These are phyloP conservation scores for Aplodontia rufa DNA, from an alignment of 2,113 vertebrate genomes.

Conservation along the genomic window DNA sequence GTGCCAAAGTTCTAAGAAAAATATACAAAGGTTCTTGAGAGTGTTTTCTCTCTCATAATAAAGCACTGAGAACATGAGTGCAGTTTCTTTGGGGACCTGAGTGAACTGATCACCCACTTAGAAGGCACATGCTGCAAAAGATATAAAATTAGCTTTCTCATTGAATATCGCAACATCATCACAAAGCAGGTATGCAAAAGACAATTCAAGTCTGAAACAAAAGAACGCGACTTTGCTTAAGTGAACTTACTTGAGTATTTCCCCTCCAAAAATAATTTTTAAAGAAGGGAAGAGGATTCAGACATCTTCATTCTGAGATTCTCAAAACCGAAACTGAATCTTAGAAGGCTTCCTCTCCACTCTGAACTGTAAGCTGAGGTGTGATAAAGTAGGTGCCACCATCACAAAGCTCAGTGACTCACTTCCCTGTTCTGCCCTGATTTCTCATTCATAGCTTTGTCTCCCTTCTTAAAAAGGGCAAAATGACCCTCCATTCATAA, in stretches of 20 bases:
- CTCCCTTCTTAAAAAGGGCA: constrained; percentile 58
- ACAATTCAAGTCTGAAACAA: constrained; percentile 42
- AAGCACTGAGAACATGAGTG: not conserved
- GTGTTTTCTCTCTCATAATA: constrained; percentile 11
- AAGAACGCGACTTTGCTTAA: constrained; percentile 43
- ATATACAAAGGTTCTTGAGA: constrained; percentile 9
- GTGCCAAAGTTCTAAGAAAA: constrained; percentile 73
- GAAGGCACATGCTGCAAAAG: constrained; percentile 49
- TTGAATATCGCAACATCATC: constrained; percentile 57
- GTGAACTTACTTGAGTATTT: constrained; percentile 64
- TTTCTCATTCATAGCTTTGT: constrained; percentile 79
- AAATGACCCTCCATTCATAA: constrained; percentile 60
- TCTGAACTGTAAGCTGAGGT: constrained; percentile 70
- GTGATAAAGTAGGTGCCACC: constrained; percentile 70
- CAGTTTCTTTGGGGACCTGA: constrained; percentile 45
- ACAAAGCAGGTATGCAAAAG: constrained; percentile 67
- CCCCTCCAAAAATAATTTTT: constrained; percentile 63
- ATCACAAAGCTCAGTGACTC: constrained; percentile 79
- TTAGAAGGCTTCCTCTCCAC: constrained; percentile 42
- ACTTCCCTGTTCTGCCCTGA: constrained; percentile 57
- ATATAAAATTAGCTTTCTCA: constrained; percentile 49
- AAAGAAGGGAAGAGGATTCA: not conserved
- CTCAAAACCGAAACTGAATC: constrained; percentile 65
- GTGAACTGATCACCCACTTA: not conserved
- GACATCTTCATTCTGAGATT: constrained; percentile 65